Percentiles rank a stretch among this genome's conserved stretches.
phyloP scores from a whole-genome alignment of 2,888 invertebrate genomes.

The Acrocera orbiculus region DNA sequence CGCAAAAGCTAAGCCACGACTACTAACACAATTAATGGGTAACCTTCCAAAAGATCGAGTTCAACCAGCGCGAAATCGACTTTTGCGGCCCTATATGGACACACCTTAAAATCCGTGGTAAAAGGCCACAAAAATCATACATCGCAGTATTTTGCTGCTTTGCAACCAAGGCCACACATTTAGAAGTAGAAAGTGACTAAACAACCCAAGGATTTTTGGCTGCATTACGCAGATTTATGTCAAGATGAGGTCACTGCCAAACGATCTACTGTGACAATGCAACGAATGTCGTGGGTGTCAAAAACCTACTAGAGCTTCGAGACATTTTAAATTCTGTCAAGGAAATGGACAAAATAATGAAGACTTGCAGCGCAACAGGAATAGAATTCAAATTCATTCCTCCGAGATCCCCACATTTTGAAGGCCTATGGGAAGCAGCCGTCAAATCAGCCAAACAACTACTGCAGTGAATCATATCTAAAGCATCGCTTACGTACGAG shows the following conservation, averaged over 20 bases:
- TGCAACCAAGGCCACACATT: conserved; percentile 10
- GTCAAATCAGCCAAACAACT: neutral
- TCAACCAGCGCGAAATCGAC: conserved; percentile 5
- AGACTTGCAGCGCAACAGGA: neutral
- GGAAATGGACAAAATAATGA: neutral
- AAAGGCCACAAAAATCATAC: conserved; percentile 8
- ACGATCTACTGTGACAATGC: conserved; percentile 4
- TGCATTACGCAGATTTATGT: conserved; percentile 9
- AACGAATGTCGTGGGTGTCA: conserved; percentile 8
- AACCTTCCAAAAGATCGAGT: conserved; percentile 13
- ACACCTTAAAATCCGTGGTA: conserved; percentile 4
- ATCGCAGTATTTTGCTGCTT: conserved; percentile 10
- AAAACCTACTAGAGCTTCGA: conserved; percentile 1
- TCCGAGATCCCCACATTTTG: conserved; percentile 1
- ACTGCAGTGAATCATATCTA: neutral
- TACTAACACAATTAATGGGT: conserved; percentile 15
- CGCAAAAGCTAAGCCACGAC: conserved; percentile 7
- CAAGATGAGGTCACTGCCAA: conserved; percentile 5
- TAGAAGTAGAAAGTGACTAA: conserved; percentile 7
- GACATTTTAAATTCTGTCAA: no score
- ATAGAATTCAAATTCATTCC: neutral
- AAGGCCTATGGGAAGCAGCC: neutral
- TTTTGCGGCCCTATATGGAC: conserved; percentile 7
- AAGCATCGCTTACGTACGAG: neutral
- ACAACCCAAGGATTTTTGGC: conserved; percentile 8